These are phyloP conservation scores for Oxygymnocypris stewartii DNA, from an alignment of 2,113 vertebrate species.

Conservation along the genomic window DNA sequence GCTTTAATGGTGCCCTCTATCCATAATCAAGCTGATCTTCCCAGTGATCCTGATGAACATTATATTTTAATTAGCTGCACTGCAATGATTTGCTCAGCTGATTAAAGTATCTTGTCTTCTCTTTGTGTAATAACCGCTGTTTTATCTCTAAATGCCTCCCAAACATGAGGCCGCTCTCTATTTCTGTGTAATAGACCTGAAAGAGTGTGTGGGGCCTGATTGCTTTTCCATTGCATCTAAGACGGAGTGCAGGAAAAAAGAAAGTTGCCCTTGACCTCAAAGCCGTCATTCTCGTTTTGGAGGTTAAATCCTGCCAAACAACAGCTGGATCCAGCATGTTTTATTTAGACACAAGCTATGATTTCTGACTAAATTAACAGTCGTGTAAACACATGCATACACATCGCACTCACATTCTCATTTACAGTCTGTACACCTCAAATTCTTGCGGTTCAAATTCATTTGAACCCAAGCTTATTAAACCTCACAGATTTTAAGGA, in stretches of 20 bases:
- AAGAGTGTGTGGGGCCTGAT: constrained; percentile 24
- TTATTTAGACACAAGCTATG: constrained; percentile 26
- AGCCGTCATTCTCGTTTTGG: not conserved
- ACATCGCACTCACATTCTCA: not conserved
- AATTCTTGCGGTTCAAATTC: constrained; percentile 7
- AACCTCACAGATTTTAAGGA: not conserved
- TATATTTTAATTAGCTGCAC: constrained; percentile 52
- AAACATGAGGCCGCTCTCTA: not conserved
- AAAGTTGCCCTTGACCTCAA: constrained; percentile 9
- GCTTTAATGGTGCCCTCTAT: constrained; percentile 44
- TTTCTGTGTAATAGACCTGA: constrained; percentile 16
- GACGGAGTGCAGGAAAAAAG: not conserved
- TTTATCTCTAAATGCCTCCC: constrained; percentile 21
- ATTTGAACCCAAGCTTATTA: constrained; percentile 32
- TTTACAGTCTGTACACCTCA: not conserved
- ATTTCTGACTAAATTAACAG: constrained; percentile 2
- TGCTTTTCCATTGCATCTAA: constrained; percentile 45
- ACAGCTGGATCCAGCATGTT: not conserved
- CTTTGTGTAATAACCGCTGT: constrained; percentile 46
- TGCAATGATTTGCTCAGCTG: constrained; percentile 51
- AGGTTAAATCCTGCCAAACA: constrained; percentile 7
- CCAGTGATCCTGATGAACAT: constrained; percentile 34
- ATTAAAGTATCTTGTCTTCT: constrained; percentile 51
- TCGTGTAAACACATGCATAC: not conserved
- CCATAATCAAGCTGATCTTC: constrained; percentile 47